Percentiles rank a stretch among this genome's conserved stretches.
Evolutionary conservation across 2,888 invertebrate genomes (phyloP).

Genomic region (Xanthia icteritia): DNA sequence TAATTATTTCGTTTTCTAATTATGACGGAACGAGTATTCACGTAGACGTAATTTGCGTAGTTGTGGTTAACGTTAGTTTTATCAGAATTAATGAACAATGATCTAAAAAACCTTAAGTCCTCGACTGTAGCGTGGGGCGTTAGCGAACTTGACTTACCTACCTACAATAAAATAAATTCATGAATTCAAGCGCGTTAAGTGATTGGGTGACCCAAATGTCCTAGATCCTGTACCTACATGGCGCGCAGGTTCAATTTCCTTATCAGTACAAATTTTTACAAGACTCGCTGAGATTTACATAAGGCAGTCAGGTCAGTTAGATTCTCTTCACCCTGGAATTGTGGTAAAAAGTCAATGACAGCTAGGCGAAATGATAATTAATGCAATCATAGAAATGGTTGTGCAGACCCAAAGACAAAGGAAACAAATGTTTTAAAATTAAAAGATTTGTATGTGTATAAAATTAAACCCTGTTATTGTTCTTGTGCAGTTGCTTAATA

Average conservation of each 20-base stretch:
- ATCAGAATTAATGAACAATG: background rate
- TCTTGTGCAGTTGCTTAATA: background rate
- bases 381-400: background rate
- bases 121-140: background rate
- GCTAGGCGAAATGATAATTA: background rate
- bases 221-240: background rate
- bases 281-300: background rate
- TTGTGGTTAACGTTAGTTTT: background rate
- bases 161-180: slow-evolving; percentile 34
- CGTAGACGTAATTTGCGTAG: background rate
- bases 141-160: slow-evolving; percentile 4
- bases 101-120: background rate
- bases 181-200: slow-evolving; percentile 48
- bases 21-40: background rate
- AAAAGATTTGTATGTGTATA: background rate
- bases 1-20: too few species aligned
- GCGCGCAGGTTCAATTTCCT: background rate
- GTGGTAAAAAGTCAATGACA: background rate
- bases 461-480: too few species aligned
- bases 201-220: slow-evolving; percentile 35
- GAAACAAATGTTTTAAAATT: background rate
- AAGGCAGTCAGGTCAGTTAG: background rate
- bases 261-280: slow-evolving; percentile 2
- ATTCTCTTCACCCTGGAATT: background rate
- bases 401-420: background rate